Evolutionary conservation across 2,113 vertebrate genomes (phyloP).

Genomic region (Tauraco erythrolophus): DNA sequence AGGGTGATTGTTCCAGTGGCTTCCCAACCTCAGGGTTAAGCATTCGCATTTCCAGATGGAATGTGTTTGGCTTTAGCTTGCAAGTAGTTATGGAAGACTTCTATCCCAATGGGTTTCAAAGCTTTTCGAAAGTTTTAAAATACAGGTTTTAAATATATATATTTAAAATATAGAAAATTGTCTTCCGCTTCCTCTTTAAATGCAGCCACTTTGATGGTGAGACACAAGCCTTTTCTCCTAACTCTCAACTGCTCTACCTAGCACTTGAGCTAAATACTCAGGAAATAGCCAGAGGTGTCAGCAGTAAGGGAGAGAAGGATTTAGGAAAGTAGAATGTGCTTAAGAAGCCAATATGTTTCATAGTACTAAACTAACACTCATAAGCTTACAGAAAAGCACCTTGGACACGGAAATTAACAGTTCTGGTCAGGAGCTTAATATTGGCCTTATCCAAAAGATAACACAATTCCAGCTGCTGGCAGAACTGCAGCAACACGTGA

Average conservation of each 20-base stretch:
- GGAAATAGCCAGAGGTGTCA: not conserved
- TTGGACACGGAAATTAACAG: not conserved
- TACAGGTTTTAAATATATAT: too few species aligned
- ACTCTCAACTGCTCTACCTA: not conserved
- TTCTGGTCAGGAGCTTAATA: not conserved
- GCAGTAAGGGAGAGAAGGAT: not conserved
- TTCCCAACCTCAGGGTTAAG: not conserved
- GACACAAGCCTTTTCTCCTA: not conserved
- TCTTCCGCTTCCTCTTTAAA: not conserved
- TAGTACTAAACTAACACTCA: not conserved
- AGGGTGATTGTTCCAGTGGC: not conserved
- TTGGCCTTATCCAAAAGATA: not conserved
- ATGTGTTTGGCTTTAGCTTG: not conserved
- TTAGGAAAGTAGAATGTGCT: not conserved
- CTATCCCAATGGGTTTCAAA: not conserved
- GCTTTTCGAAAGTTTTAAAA: not conserved
- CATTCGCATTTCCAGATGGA: not conserved
- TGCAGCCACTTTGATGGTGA: not conserved
- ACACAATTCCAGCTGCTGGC: not conserved
- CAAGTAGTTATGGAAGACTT: not conserved
- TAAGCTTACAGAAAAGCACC: not conserved
- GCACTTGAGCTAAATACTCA: not conserved
- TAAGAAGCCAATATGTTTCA: not conserved
- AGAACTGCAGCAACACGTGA: not conserved
- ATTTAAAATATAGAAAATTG: not conserved